These are phyloP conservation scores for Chlorodrepanis virens DNA, from an alignment of 2,113 vertebrate genomes.

Conservation along the genomic window DNA sequence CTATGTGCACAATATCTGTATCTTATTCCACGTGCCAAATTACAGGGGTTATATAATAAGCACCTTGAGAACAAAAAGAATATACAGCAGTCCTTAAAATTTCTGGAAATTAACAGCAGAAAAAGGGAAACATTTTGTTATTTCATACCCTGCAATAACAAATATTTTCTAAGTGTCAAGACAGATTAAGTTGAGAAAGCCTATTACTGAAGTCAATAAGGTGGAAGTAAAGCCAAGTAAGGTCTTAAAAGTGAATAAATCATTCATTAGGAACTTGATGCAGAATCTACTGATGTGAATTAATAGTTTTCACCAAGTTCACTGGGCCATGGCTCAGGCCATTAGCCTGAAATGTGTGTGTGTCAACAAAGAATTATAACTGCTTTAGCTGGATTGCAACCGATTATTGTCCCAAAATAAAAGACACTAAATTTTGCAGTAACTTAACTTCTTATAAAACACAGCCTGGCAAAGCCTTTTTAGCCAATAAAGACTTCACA, in stretches of 20 bases:
- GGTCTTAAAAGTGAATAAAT: not conserved
- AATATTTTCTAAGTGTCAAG: not conserved
- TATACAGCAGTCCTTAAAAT: not conserved
- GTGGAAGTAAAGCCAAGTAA: constrained; percentile 1
- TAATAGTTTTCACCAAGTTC: not conserved
- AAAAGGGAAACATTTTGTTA: not conserved
- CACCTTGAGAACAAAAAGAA: not conserved
- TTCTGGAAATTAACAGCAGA: not conserved
- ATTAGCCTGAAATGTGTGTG: not conserved
- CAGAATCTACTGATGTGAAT: not conserved
- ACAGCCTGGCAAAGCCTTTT: constrained; percentile 1
- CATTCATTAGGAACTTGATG: not conserved
- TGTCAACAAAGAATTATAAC: not conserved
- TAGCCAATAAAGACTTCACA: not conserved
- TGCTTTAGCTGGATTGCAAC: not conserved
- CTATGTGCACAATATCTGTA: not conserved
- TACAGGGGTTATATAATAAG: not conserved
- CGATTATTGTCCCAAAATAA: not conserved
- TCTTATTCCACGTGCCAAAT: not conserved
- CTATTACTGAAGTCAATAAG: not conserved
- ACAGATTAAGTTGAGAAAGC: not conserved
- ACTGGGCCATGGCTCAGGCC: not conserved
- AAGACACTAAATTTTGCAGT: not conserved
- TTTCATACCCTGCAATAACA: not conserved
- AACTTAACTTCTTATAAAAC: constrained; percentile 11